These are phyloP conservation scores for Pantherophis vulpinus DNA, from an alignment of 2,797 vertebrate species.

Conservation along the genomic window DNA sequence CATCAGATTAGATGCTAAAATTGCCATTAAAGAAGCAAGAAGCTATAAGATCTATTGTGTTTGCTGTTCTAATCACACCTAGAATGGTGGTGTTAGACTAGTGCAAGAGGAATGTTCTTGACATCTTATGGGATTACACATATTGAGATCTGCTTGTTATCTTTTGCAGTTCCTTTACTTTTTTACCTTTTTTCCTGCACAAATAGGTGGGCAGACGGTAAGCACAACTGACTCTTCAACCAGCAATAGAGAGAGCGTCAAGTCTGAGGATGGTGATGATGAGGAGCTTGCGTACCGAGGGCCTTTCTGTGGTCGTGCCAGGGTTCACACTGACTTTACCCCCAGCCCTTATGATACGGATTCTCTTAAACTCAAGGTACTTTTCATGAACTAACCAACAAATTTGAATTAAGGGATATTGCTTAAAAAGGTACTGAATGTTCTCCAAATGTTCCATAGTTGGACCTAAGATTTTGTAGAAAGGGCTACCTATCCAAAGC, in stretches of 20 bases:
- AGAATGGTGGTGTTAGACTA: background rate
- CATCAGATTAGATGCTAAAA: background rate
- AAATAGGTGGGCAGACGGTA: conserved; percentile 92
- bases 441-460: background rate
- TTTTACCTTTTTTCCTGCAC: background rate
- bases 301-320: conserved; percentile 93
- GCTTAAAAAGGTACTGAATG: background rate
- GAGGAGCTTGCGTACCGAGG: conserved; percentile 95
- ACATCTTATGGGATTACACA: background rate
- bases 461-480: background rate
- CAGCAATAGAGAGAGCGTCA: conserved; percentile 97
- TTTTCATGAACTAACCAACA: background rate
- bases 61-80: background rate
- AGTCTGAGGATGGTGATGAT: conserved; percentile 96
- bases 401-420: conserved; percentile 7
- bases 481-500: background rate
- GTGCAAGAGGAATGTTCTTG: background rate
- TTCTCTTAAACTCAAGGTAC: conserved; percentile 96
- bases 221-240: conserved; percentile 98
- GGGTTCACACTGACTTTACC: conserved; percentile 97
- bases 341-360: conserved; percentile 96
- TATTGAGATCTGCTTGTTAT: no score
- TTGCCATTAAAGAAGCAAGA: background rate
- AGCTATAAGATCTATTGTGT: background rate
- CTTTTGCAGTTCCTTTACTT: background rate